phyloP scores from a whole-genome alignment of 1,140 invertebrate genomes.

The Nasonia longicornis region DNA sequence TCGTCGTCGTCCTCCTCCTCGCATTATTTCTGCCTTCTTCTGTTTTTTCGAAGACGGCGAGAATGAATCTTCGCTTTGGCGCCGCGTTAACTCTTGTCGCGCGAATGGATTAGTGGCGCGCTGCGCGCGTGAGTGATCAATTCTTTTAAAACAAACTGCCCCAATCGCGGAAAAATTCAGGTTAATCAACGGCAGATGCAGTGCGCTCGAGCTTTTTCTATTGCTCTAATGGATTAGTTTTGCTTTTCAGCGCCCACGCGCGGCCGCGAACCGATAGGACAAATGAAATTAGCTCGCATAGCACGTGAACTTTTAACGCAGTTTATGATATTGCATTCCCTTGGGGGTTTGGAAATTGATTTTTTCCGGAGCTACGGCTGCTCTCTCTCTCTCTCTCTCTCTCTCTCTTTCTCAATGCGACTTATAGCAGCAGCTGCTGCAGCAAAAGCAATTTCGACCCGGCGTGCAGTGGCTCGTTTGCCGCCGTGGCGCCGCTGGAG shows the following conservation, averaged over 20 bases:
- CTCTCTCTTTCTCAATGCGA: neutral
- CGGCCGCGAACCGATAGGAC: neutral
- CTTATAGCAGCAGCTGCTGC: neutral
- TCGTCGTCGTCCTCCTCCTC: neutral
- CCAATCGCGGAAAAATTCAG: neutral
- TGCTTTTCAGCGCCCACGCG: too few species aligned
- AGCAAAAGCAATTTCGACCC: neutral
- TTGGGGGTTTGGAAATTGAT: neutral
- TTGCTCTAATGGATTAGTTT: slow-evolving; percentile 10
- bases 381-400: too few species aligned
- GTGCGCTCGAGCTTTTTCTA: neutral
- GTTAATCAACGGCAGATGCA: neutral
- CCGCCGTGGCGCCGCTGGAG: too few species aligned
- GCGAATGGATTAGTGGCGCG: neutral
- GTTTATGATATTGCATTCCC: slow-evolving; percentile 4
- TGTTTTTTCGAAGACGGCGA: neutral
- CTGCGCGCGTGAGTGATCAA: neutral
- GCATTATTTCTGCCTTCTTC: neutral
- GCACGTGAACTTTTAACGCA: neutral
- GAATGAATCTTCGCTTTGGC: too few species aligned
- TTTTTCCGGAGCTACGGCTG: neutral
- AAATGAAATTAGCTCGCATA: neutral
- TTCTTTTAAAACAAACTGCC: neutral
- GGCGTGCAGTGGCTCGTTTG: neutral
- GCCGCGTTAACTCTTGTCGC: too few species aligned